phyloP scores from a whole-genome alignment of 2,888 invertebrate species.

The Volucella zonaria region DNA sequence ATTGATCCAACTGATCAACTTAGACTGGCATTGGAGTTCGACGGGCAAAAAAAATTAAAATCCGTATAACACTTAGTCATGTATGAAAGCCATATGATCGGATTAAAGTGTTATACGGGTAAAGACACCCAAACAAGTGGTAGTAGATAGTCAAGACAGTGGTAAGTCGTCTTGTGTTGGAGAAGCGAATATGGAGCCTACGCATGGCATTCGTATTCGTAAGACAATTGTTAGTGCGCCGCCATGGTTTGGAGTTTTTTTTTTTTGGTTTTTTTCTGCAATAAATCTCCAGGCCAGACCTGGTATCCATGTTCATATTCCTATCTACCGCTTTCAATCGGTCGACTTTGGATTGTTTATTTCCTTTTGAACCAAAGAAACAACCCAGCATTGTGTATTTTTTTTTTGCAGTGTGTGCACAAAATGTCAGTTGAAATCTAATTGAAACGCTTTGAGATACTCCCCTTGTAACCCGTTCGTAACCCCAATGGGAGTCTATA shows the following conservation, averaged over 20 bases:
- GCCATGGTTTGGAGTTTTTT: constrained; percentile 3
- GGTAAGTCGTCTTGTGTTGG: constrained; percentile 38
- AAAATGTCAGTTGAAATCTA: constrained; percentile 65
- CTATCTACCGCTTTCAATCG: constrained; percentile 34
- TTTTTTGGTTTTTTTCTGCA: constrained; percentile 32
- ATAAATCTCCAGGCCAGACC: constrained; percentile 27
- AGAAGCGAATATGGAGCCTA: constrained; percentile 52
- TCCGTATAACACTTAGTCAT: constrained; percentile 60
- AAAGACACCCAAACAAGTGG: constrained; percentile 1
- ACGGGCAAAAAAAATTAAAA: constrained; percentile 1
- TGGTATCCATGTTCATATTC: constrained; percentile 18
- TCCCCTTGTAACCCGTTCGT: neutral
- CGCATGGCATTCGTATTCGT: constrained; percentile 37
- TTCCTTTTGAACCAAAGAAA: constrained; percentile 10
- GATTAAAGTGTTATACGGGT: constrained; percentile 59
- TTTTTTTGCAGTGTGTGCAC: constrained; percentile 37
- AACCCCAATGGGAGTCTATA: neutral
- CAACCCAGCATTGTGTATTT: neutral
- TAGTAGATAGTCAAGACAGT: constrained; percentile 7
- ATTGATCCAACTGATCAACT: constrained; percentile 61
- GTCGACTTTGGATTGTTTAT: constrained; percentile 40
- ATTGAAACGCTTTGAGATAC: constrained; percentile 5
- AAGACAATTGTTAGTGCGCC: constrained; percentile 17
- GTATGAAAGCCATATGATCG: constrained; percentile 12
- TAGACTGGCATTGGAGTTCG: constrained; percentile 52